These are phyloP conservation scores for Andrena haemorrhoa DNA, from an alignment of 2,888 invertebrate genomes.

Conservation along the genomic window DNA sequence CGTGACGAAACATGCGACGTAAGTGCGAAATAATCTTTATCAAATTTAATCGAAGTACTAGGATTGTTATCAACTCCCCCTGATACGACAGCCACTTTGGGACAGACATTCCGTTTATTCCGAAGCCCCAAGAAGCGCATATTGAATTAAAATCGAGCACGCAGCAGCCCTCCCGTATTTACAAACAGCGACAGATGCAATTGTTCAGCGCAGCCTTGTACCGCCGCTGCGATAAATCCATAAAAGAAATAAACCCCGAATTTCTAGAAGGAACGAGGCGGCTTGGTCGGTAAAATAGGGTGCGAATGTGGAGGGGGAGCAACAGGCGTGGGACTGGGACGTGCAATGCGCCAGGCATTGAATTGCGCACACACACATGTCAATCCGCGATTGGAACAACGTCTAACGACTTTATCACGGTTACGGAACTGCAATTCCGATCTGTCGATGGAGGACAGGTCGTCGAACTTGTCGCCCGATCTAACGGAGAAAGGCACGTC, in stretches of 20 bases:
- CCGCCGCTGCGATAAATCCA: neutral
- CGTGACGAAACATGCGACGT: neutral
- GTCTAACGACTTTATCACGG: slow-evolving; percentile 33
- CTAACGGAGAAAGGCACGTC: slow-evolving; percentile 54
- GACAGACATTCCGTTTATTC: slow-evolving; percentile 4
- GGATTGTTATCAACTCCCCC: neutral
- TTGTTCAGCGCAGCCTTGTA: neutral
- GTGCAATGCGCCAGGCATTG: slow-evolving; percentile 18
- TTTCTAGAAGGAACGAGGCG: slow-evolving; percentile 18
- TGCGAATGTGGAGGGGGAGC: slow-evolving; percentile 29
- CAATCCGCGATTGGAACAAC: slow-evolving; percentile 4
- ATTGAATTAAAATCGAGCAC: slow-evolving; percentile 15
- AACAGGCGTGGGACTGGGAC: slow-evolving; percentile 45
- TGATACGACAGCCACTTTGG: neutral
- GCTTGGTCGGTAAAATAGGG: slow-evolving; percentile 45
- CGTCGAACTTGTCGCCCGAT: slow-evolving; percentile 50
- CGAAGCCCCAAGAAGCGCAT: slow-evolving; percentile 23
- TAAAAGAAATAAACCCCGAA: slow-evolving; percentile 23
- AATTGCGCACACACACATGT: neutral
- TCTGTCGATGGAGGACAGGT: slow-evolving; percentile 38
- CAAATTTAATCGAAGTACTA: too few species aligned
- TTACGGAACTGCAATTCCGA: slow-evolving; percentile 39
- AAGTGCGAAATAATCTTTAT: neutral
- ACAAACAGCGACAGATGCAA: slow-evolving; percentile 25
- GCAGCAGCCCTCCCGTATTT: neutral